A percentile compares a stretch with the other conserved stretches of the same genome.
phyloP scores from a whole-genome alignment of 2,888 invertebrate genomes.

The Argynnis bischoffii region DNA sequence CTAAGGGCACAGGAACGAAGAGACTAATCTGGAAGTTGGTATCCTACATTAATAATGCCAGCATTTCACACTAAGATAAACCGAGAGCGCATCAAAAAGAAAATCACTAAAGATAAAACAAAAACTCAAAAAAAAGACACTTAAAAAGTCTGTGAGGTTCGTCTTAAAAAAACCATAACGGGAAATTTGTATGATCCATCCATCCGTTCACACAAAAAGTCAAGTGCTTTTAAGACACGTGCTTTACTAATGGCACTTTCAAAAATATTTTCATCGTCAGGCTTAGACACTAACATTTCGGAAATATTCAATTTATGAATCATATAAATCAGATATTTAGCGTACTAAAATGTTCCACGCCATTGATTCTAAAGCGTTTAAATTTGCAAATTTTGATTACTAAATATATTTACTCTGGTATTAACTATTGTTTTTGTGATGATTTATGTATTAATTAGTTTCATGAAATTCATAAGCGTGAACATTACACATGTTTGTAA shows the following conservation, averaged over 20 bases:
- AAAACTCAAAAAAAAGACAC: no score
- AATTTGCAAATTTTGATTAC: slow-evolving; percentile 14
- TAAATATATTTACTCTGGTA: slow-evolving; percentile 1
- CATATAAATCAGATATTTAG: slow-evolving; percentile 29
- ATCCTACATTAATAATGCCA: no score
- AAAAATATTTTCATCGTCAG: neutral
- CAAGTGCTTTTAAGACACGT: neutral
- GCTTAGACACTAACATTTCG: slow-evolving; percentile 6
- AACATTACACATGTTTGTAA: neutral
- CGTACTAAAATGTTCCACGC: slow-evolving; percentile 18
- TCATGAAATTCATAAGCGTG: neutral
- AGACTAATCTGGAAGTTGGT: no score
- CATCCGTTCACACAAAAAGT: no score
- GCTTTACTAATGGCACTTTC: neutral
- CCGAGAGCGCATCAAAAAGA: no score
- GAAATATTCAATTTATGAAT: slow-evolving; percentile 25
- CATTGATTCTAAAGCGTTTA: slow-evolving; percentile 12
- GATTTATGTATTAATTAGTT: neutral
- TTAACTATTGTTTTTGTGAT: neutral
- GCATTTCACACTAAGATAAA: no score
- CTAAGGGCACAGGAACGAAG: no score
- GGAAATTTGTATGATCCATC: no score
- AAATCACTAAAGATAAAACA: no score
- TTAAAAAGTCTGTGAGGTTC: no score
- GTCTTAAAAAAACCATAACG: no score